phyloP scores from a whole-genome alignment of 2,888 invertebrate genomes.

The Pyrocoelia pectoralis region DNA sequence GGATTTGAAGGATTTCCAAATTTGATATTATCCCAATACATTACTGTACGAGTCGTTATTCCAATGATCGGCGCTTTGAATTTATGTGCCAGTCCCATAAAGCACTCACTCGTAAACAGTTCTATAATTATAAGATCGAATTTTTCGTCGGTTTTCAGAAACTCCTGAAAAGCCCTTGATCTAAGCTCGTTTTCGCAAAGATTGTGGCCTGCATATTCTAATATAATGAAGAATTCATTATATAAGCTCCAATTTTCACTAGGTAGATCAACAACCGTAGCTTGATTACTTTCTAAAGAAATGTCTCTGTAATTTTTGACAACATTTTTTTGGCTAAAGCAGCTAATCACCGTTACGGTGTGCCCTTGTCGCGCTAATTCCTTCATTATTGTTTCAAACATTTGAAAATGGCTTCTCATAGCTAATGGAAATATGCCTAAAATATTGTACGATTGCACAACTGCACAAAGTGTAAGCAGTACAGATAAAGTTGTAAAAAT shows the following conservation, averaged over 20 bases:
- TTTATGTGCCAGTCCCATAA: conserved; percentile 69
- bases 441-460: conserved; percentile 60
- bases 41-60: conserved; percentile 60
- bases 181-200: conserved; percentile 23
- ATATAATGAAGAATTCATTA: background rate
- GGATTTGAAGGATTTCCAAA: conserved; percentile 61
- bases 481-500: no score
- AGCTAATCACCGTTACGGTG: conserved; percentile 72
- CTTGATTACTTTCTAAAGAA: conserved; percentile 55
- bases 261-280: conserved; percentile 11
- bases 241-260: background rate
- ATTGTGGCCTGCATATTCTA: conserved; percentile 13
- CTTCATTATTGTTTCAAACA: conserved; percentile 68
- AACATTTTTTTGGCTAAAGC: conserved; percentile 61
- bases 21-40: conserved; percentile 60
- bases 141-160: background rate
- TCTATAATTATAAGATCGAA: conserved; percentile 74
- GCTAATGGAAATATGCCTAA: conserved; percentile 73
- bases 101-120: conserved; percentile 74
- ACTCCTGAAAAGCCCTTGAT: background rate
- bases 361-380: conserved; percentile 71
- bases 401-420: conserved; percentile 76
- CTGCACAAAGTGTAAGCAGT: no score
- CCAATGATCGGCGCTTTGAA: conserved; percentile 66
- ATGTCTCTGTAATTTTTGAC: conserved; percentile 66